Base-by-base conservation (phyloP, 2,888 invertebrate genomes). In the Carcina quercana region DNA sequence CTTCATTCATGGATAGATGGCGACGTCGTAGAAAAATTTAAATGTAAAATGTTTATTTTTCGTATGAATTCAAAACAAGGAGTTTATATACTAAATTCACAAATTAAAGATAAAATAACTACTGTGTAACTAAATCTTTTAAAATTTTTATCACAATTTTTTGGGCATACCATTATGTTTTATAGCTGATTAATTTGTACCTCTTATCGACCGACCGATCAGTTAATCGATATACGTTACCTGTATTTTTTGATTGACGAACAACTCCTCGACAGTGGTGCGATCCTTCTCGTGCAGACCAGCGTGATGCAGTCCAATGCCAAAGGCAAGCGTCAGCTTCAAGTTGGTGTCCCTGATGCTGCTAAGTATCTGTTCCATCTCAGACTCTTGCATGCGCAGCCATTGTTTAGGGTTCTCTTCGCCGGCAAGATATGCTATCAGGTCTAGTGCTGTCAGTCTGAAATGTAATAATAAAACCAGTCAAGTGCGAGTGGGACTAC, bases 291-390 rank as follows among this genome's bases (percentile, higher is more conserved):
- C 98, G 48, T 96, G 93, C 33, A 99, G 80, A 30, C 99, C 99
- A 12, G 99, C 99, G 78, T 99, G 99, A 83, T 99, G 99, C 50
- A 99, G 90, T 1, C 98, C 99, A 45, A 99, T 97, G 2, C 99
- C 99, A 75, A 98, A 99, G 0, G 96, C 93, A 13, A 99, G 82
- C 0, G 96, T 95, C 40, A 98, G 87, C 59, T 96, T 96, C 28
- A 99, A 84, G 80, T 97, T 98, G 3, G 91, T 88, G 54, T 99
- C 99, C 44, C 89, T 89, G 25, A 94, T 88, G 47, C 86, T 87
- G 11, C 87, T 70, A 1, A 94, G 75, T 3, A 93, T 87, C 42
- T 88, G 89, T 47, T 96, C 93, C 89, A 98, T 93, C 76, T 96
- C 94, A 0, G 87, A 76, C 33, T 97, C 96, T 1, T 88, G 86